Evolutionary conservation across 2,797 vertebrate genomes (phyloP).

Genomic region (Sylvilagus floridanus): DNA sequence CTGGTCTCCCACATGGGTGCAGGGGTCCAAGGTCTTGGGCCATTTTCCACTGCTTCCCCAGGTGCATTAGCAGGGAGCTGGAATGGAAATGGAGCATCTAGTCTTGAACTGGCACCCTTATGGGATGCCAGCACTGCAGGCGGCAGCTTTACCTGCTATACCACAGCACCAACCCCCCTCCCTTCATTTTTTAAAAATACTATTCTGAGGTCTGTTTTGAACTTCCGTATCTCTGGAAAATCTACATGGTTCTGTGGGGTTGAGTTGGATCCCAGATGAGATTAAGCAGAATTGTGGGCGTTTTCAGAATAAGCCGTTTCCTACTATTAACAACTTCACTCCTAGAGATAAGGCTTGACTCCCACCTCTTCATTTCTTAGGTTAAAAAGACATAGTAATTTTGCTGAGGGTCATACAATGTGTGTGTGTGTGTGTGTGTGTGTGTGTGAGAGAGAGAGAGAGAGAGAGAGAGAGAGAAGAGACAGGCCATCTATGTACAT

Average conservation of each 20-base stretch:
- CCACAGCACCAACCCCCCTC: too few relatives aligned
- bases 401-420: neutral
- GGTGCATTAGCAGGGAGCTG: too few relatives aligned
- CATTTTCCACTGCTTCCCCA: too few relatives aligned
- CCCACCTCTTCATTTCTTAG: neutral
- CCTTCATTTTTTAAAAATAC: neutral
- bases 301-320: constrained; percentile 59
- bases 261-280: constrained; percentile 1
- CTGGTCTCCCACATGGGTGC: too few relatives aligned
- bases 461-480: too few relatives aligned
- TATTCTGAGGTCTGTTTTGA: neutral
- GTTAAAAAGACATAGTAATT: constrained; percentile 8
- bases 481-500: accelerated
- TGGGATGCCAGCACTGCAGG: too few relatives aligned
- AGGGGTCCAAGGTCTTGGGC: too few relatives aligned
- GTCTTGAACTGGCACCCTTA: too few relatives aligned
- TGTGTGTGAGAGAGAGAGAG: neutral
- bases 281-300: constrained; percentile 20
- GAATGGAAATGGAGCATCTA: too few relatives aligned
- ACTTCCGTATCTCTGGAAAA: constrained; percentile 21
- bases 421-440: neutral
- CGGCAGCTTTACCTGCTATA: too few relatives aligned
- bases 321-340: constrained; percentile 52
- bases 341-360: neutral
- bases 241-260: neutral